Percentiles rank a stretch among this genome's conserved stretches.
Conservation (phyloP, 2,888 invertebrate species). For the Acrobasis suavella region DNA sequence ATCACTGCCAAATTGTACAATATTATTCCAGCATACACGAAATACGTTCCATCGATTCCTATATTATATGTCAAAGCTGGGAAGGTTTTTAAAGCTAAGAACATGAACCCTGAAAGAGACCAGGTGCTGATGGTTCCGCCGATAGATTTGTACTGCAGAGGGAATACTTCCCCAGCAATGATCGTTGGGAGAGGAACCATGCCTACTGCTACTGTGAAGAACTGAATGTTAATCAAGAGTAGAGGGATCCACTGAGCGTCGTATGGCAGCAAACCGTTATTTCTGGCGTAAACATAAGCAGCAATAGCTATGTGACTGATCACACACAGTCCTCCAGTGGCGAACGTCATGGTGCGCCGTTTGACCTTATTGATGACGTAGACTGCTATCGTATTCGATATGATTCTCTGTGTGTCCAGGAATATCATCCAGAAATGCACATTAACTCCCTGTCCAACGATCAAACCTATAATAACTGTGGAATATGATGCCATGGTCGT, state of each 20-base stretch:
- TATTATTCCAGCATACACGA: constrained; percentile 78
- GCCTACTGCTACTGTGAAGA: constrained; percentile 80
- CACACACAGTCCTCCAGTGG: constrained; percentile 82
- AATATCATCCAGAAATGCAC: constrained; percentile 85
- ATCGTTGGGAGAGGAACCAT: constrained; percentile 86
- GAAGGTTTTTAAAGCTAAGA: constrained; percentile 84
- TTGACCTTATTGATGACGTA: constrained; percentile 81
- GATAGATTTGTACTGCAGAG: constrained; percentile 81
- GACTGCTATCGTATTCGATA: constrained; percentile 82
- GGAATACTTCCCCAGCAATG: constrained; percentile 86
- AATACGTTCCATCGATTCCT: constrained; percentile 81
- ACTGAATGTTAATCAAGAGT: constrained; percentile 76
- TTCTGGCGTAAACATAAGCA: constrained; percentile 56
- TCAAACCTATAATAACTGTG: constrained; percentile 80
- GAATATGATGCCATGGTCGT: constrained; percentile 86
- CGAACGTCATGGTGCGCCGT: constrained; percentile 82
- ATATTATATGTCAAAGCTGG: constrained; percentile 73
- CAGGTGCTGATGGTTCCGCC: constrained; percentile 84
- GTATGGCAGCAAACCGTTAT: constrained; percentile 43
- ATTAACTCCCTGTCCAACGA: constrained; percentile 81
- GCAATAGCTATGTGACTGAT: constrained; percentile 79
- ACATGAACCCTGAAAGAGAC: constrained; percentile 81
- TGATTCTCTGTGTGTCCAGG: constrained; percentile 83
- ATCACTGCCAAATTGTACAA: constrained; percentile 77
- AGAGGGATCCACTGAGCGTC: constrained; percentile 70